Conservation (phyloP, 1,140 invertebrate species). For the Spodoptera frugiperda region DNA sequence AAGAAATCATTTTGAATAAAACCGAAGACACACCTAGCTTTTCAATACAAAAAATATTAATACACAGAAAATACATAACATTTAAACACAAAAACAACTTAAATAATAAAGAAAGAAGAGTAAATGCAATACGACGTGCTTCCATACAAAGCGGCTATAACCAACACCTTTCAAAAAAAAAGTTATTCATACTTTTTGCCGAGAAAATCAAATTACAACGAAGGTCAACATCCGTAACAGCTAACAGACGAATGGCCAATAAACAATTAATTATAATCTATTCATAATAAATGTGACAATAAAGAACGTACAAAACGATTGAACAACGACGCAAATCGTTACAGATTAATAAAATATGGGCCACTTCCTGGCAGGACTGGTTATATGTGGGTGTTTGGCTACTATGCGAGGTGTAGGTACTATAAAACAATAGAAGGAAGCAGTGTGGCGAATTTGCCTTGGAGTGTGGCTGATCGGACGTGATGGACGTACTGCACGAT, state of each 20-base stretch:
- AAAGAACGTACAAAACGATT: slow-evolving; percentile 27
- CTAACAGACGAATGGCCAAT: slow-evolving; percentile 5
- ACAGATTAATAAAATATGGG: slow-evolving; percentile 41
- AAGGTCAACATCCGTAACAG: too few species aligned
- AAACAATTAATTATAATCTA: slow-evolving; percentile 20
- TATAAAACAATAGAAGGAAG: slow-evolving; percentile 40
- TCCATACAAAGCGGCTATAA: too few species aligned
- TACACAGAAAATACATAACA: too few species aligned
- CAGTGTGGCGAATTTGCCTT: slow-evolving; percentile 32
- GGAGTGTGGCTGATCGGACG: slow-evolving; percentile 27
- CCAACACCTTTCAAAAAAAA: too few species aligned
- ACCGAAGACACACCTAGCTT: too few species aligned
- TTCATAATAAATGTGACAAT: slow-evolving; percentile 24
- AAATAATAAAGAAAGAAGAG: too few species aligned
- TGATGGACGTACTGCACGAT: not conserved
- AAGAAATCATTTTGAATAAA: too few species aligned
- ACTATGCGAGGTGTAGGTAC: slow-evolving; percentile 3
- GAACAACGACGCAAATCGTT: slow-evolving; percentile 33
- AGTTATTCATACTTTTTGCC: not conserved
- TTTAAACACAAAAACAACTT: too few species aligned
- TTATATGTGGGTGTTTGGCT: slow-evolving; percentile 28
- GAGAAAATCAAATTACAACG: not conserved
- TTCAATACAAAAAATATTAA: too few species aligned
- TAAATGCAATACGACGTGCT: too few species aligned
- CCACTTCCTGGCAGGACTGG: slow-evolving; percentile 42